A percentile compares a stretch with the other conserved stretches of the same genome.
phyloP scores from a whole-genome alignment of 2,888 invertebrate species.

The Pocota personata region DNA sequence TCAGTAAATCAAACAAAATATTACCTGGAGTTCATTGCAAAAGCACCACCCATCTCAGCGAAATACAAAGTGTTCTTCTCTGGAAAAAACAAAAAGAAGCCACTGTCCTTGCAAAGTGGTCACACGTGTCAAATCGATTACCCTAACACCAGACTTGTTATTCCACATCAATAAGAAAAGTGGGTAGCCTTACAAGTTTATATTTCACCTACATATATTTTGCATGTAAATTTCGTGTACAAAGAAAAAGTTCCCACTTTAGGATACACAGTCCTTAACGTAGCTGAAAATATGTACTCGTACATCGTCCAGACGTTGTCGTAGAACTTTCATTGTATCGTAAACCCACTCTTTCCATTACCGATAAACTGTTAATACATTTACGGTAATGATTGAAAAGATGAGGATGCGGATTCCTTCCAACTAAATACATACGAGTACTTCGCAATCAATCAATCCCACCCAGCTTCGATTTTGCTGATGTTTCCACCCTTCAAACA shows the following conservation, averaged over 20 bases:
- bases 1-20: too few relatives aligned
- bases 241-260: not conserved
- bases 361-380: not conserved
- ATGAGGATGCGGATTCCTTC: not conserved
- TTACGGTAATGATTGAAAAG: not conserved
- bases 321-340: not conserved
- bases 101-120: not conserved
- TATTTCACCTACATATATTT: not conserved
- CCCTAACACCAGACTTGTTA: not conserved
- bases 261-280: too few relatives aligned
- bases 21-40: too few relatives aligned
- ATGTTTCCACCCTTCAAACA: not conserved
- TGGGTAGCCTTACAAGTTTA: not conserved
- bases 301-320: too few relatives aligned
- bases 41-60: too few relatives aligned
- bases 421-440: too few relatives aligned
- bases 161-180: not conserved
- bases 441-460: not conserved
- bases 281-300: too few relatives aligned
- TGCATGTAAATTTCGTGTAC: not conserved
- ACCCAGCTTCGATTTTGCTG: not conserved
- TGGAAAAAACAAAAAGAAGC: not conserved
- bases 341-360: not conserved
- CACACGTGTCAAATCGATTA: conserved; percentile 1
- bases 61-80: too few relatives aligned